Percentiles rank a stretch among this genome's conserved stretches.
Evolutionary conservation across 2,113 vertebrate genomes (phyloP).

Genomic region (Anguilla japonica): DNA sequence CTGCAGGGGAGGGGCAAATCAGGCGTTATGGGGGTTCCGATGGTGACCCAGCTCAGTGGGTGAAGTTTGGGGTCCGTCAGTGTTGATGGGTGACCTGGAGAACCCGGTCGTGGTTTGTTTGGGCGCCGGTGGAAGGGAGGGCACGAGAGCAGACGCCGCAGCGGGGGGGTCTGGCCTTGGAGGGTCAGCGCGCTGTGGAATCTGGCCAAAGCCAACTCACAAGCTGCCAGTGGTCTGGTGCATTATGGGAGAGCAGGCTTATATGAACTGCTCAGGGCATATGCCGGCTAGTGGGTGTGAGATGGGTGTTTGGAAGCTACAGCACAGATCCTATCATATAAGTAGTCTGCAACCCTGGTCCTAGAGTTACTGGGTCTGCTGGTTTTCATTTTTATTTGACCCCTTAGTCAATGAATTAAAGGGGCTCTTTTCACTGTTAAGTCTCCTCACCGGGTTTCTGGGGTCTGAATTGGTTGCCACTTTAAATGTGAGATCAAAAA

Average conservation of each 20-base stretch:
- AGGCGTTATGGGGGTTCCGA: neutral
- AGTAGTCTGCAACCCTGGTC: no score
- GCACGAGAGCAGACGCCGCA: conserved; percentile 16
- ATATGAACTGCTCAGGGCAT: neutral
- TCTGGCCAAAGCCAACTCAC: neutral
- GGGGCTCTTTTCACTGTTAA: no score
- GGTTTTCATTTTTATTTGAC: no score
- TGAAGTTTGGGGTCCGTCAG: neutral
- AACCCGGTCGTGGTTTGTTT: conserved; percentile 18
- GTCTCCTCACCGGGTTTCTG: no score
- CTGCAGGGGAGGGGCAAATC: neutral
- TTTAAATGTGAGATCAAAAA: no score
- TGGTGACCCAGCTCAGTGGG: conserved; percentile 22
- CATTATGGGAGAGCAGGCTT: neutral
- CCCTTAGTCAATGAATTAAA: no score
- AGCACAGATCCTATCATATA: neutral
- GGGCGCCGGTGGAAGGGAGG: conserved; percentile 13
- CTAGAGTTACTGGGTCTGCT: no score
- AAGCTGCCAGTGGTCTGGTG: neutral
- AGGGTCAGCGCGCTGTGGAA: neutral
- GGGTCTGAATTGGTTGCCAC: no score
- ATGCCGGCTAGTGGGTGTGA: neutral
- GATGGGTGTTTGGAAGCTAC: neutral
- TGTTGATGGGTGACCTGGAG: conserved; percentile 20
- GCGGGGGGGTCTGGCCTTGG: neutral